Conservation (phyloP, 2,888 invertebrate genomes). For the Caenorhabditis sp. region DNA sequence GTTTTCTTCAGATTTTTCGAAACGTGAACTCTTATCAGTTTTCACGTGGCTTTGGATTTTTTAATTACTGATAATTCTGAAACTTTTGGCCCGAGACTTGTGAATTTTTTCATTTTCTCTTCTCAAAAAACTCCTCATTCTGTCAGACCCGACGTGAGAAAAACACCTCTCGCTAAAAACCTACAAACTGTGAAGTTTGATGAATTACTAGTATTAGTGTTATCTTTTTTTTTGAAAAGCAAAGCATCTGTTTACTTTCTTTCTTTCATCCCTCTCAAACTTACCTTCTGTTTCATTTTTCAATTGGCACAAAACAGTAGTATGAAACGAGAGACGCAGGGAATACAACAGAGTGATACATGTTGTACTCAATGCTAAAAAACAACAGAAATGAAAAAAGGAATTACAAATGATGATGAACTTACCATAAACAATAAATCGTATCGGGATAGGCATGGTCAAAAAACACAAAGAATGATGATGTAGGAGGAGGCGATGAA, state of each 20-base stretch:
- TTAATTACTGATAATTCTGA: too few relatives aligned
- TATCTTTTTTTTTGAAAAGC: too few relatives aligned
- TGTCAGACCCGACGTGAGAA: too few relatives aligned
- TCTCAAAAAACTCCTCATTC: too few relatives aligned
- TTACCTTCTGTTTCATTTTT: conserved; percentile 29
- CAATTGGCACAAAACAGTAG: conserved; percentile 46
- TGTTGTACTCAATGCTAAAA: conserved; percentile 37
- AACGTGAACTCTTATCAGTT: too few relatives aligned
- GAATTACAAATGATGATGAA: neutral
- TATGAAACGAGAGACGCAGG: conserved; percentile 47
- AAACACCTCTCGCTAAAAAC: too few relatives aligned
- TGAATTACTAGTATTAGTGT: too few relatives aligned
- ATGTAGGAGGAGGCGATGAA: neutral
- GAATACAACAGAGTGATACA: conserved; percentile 43
- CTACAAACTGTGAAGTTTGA: too few relatives aligned
- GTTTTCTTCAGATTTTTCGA: neutral
- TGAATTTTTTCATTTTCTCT: too few relatives aligned
- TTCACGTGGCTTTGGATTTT: too few relatives aligned
- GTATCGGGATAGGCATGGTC: conserved; percentile 17
- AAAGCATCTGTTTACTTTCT: neutral
- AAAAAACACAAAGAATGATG: neutral
- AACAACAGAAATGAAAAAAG: neutral
- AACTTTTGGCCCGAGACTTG: too few relatives aligned
- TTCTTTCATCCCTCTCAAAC: neutral
- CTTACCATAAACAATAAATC: conserved; percentile 29